A percentile compares a stretch with the other conserved stretches of the same genome.
phyloP scores from a whole-genome alignment of 1,140 invertebrate genomes.

The Teleopsis dalmanni region DNA sequence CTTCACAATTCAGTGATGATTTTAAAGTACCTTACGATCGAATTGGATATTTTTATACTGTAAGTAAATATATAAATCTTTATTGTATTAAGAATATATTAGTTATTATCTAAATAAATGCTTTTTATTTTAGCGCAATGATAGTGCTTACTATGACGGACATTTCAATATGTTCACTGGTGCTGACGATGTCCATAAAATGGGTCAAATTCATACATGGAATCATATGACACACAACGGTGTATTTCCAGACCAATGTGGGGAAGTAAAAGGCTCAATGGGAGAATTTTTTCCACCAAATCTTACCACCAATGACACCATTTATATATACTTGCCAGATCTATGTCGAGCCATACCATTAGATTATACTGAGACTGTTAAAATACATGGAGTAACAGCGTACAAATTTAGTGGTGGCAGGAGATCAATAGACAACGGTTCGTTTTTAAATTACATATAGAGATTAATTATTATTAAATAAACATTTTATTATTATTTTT shows the following conservation, averaged over 20 bases:
- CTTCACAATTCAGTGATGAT: constrained; percentile 35
- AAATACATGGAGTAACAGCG: constrained; percentile 49
- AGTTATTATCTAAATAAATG: too few species aligned
- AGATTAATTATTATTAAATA: background rate
- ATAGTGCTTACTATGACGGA: constrained; percentile 60
- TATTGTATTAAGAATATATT: background rate
- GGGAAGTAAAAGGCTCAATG: constrained; percentile 56
- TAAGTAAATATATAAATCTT: constrained; percentile 39
- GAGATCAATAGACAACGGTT: constrained; percentile 55
- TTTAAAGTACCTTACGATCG: constrained; percentile 54
- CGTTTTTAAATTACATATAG: constrained; percentile 34
- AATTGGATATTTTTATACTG: constrained; percentile 72
- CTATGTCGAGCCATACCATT: constrained; percentile 58
- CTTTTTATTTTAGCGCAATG: constrained; percentile 55
- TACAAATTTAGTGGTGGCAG: constrained; percentile 51
- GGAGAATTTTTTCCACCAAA: constrained; percentile 70
- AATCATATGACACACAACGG: constrained; percentile 54
- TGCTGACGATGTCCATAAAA: constrained; percentile 48
- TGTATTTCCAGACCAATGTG: constrained; percentile 53
- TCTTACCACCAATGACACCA: constrained; percentile 49
- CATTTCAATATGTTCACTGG: constrained; percentile 67
- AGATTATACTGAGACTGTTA: constrained; percentile 50
- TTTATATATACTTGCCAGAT: constrained; percentile 61
- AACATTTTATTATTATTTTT: background rate
- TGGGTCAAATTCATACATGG: constrained; percentile 62